Base-by-base conservation (phyloP, 1,140 invertebrate genomes). In the Neoseiulus cucumeris region DNA sequence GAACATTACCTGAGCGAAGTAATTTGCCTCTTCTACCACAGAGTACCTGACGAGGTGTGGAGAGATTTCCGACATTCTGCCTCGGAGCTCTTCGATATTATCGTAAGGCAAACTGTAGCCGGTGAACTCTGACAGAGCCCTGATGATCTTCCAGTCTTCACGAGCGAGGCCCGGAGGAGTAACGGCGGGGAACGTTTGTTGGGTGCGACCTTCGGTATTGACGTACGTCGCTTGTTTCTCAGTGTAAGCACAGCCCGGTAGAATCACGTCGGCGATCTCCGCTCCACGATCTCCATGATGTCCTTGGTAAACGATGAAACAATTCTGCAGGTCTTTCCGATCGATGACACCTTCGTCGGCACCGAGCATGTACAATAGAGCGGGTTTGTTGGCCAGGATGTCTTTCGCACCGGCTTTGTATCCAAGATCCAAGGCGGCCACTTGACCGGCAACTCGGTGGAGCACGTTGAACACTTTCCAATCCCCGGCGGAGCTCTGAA, bases 111-210 rank as follows among this genome's bases (percentile, higher is more conserved):
- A 80, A 67, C 82, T 82, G 44, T 79, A 74, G 51, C 87, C 91
- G 22, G 85, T 76, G 70, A 98, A 82, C 78, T 90, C 86, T 18
- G 85, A 85, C n/a, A 90, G 74, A 44, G 87, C 87, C 74, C 90
- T 77, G 69, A 98, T 85, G 68, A 99, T 95, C 79, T 98, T 98
- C 95, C 95, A 99, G 79, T 99, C 95, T 70, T 91, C 89, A 66
- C 92, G 81, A 1, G 91, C 92, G 76, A 87, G 80, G 67, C 93
- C 93, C 17, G 94, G 94, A 44, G 94, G 88, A 28, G 87, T 84
- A n/a, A 98, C 84, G 17, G 93, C 94, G 2, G 83, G 79, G 44
- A 86, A 78, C 1, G 91, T 93, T 79, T 92, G 85, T 78, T 98
- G 95, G n/a, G 92, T 82, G 65, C 95, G 80, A 9, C 95, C 95